Percentiles rank a stretch among this genome's conserved stretches.
Conservation (phyloP, 2,888 invertebrate species). For the Falcaria lacertinaria region DNA sequence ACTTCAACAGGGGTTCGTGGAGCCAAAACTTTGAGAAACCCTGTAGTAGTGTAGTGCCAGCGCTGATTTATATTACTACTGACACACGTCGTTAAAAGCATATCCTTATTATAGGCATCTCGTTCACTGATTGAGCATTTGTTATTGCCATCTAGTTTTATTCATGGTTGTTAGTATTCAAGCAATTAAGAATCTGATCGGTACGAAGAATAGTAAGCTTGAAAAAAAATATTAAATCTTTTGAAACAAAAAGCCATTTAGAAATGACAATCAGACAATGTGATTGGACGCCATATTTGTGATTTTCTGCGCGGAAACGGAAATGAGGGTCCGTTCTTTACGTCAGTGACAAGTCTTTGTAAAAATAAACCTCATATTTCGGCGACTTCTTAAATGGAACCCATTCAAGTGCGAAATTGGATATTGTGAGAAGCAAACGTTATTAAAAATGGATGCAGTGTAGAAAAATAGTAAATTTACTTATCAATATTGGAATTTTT, state of each 20-base stretch:
- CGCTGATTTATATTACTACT: too few relatives aligned
- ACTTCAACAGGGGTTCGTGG: too few relatives aligned
- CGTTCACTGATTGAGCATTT: too few relatives aligned
- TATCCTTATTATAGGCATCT: too few relatives aligned
- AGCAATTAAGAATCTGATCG: too few relatives aligned
- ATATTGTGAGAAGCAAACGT: neutral
- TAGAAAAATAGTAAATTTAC: too few relatives aligned
- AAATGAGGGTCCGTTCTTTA: slow-evolving; percentile 2
- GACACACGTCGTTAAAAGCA: too few relatives aligned
- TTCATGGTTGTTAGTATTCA: too few relatives aligned
- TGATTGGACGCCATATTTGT: slow-evolving; percentile 1
- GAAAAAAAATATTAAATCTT: neutral
- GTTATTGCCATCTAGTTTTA: too few relatives aligned
- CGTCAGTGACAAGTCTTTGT: slow-evolving; percentile 4
- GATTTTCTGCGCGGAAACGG: slow-evolving; percentile 3
- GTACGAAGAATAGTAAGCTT: neutral
- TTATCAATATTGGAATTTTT: too few relatives aligned
- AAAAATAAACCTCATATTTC: slow-evolving; percentile 3
- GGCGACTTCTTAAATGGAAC: slow-evolving; percentile 4
- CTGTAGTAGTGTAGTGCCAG: too few relatives aligned
- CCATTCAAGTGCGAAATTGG: slow-evolving; percentile 2
- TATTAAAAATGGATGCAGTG: neutral
- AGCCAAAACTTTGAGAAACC: too few relatives aligned
- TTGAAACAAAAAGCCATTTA: neutral
- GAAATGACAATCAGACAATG: neutral